phyloP scores from a whole-genome alignment of 2,888 invertebrate species.

The Aphidoletes aphidimyza region DNA sequence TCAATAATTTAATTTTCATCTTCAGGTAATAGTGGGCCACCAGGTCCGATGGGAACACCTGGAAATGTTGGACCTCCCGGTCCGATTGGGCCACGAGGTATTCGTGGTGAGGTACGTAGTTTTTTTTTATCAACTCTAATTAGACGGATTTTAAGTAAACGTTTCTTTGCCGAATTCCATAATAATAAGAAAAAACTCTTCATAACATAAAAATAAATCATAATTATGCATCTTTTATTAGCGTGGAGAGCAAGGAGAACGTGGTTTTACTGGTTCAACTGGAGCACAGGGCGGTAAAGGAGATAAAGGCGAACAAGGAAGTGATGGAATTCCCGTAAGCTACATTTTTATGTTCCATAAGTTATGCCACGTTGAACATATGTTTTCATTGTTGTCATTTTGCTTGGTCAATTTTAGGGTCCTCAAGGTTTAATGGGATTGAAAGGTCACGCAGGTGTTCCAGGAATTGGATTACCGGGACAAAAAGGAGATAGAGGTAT shows the following conservation, averaged over 20 bases:
- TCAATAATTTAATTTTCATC: background rate
- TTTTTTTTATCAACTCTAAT: background rate
- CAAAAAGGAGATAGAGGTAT: constrained; percentile 12
- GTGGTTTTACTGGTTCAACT: constrained; percentile 76
- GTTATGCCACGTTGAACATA: background rate
- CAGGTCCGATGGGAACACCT: constrained; percentile 67
- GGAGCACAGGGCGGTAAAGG: constrained; percentile 67
- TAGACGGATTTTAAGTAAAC: background rate
- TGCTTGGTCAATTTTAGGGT: background rate
- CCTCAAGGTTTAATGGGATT: background rate
- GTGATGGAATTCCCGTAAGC: constrained; percentile 67
- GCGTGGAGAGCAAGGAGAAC: constrained; percentile 79
- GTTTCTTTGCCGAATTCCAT: too few relatives aligned
- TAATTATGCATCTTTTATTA: too few relatives aligned
- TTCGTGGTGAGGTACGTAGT: constrained; percentile 68
- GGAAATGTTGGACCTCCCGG: constrained; percentile 81
- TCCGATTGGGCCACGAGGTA: constrained; percentile 71
- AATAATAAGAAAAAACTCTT: too few relatives aligned
- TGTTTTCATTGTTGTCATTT: background rate
- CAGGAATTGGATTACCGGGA: constrained; percentile 47
- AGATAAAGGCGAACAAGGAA: constrained; percentile 68
- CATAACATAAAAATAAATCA: too few relatives aligned
- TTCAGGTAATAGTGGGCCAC: background rate
- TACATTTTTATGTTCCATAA: background rate
- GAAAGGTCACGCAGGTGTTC: background rate